phyloP scores from a whole-genome alignment of 1,140 invertebrate species.

The Phymorhynchus buccinoides region DNA sequence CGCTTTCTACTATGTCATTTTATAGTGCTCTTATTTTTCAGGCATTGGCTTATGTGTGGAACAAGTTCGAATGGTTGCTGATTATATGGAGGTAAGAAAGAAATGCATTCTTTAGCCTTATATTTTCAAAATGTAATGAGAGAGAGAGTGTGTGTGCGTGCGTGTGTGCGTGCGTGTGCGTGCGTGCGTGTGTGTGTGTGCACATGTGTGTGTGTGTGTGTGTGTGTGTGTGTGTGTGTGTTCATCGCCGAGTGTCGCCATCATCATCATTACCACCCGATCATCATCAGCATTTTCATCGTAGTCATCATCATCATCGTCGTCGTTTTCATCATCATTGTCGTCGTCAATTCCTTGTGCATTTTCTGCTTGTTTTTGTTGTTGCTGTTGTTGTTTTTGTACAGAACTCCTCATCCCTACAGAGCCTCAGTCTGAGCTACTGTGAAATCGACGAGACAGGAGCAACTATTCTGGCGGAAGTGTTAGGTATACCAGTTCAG shows the following conservation, averaged over 20 bases:
- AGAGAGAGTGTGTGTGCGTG: background rate
- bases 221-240: background rate
- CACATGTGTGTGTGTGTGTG: background rate
- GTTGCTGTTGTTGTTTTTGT: background rate
- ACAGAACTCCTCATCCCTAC: background rate
- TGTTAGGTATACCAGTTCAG: background rate
- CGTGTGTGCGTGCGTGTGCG: background rate
- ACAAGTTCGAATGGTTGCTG: background rate
- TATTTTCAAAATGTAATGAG: too few species aligned
- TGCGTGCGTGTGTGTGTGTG: constrained; percentile 7
- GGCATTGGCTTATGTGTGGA: background rate
- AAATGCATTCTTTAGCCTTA: too few species aligned
- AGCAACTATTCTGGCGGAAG: background rate
- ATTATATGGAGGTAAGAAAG: background rate
- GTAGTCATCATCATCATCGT: too few species aligned
- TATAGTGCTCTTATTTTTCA: background rate
- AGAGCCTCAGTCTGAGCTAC: background rate
- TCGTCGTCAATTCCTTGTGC: too few species aligned
- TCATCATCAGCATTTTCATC: too few species aligned
- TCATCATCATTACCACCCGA: too few species aligned
- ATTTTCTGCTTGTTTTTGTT: too few species aligned
- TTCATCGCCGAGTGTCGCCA: background rate
- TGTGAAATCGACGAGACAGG: constrained; percentile 4
- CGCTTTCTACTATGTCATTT: too few species aligned
- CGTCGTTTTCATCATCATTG: too few species aligned